A percentile compares a stretch with the other conserved stretches of the same genome.
These are phyloP conservation scores for Cydia strobilella DNA, from an alignment of 1,140 invertebrate species.

Conservation along the genomic window DNA sequence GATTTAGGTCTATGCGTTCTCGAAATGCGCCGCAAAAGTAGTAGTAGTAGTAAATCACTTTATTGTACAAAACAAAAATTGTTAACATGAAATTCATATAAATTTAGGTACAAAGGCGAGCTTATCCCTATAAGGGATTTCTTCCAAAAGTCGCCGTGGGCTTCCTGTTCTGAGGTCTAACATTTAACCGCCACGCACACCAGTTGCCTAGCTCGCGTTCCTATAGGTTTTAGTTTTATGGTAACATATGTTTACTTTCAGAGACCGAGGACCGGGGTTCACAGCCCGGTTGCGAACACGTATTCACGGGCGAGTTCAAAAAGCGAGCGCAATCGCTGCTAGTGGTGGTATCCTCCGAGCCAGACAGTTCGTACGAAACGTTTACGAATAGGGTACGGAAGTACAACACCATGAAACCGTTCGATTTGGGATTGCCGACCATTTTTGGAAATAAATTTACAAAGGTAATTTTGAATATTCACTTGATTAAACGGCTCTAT, in stretches of 20 bases:
- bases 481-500: not conserved
- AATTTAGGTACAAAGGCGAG: too few relatives aligned
- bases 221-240: not conserved
- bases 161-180: too few relatives aligned
- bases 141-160: too few relatives aligned
- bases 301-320: constrained; percentile 81
- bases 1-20: too few relatives aligned
- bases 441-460: constrained; percentile 80
- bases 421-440: constrained; percentile 85
- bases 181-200: too few relatives aligned
- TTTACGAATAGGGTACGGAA: constrained; percentile 89
- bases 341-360: constrained; percentile 91
- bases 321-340: constrained; percentile 89
- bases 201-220: too few relatives aligned
- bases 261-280: constrained; percentile 56
- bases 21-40: too few relatives aligned
- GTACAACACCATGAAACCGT: constrained; percentile 88
- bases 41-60: too few relatives aligned
- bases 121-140: too few relatives aligned
- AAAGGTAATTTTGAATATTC: constrained; percentile 75
- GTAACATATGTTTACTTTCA: constrained; percentile 20
- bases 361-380: constrained; percentile 85
- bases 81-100: too few relatives aligned
- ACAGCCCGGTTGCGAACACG: constrained; percentile 81
- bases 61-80: too few relatives aligned